These are phyloP conservation scores for Macrosteles quadrilineatus DNA, from an alignment of 1,140 invertebrate genomes.

Conservation along the genomic window DNA sequence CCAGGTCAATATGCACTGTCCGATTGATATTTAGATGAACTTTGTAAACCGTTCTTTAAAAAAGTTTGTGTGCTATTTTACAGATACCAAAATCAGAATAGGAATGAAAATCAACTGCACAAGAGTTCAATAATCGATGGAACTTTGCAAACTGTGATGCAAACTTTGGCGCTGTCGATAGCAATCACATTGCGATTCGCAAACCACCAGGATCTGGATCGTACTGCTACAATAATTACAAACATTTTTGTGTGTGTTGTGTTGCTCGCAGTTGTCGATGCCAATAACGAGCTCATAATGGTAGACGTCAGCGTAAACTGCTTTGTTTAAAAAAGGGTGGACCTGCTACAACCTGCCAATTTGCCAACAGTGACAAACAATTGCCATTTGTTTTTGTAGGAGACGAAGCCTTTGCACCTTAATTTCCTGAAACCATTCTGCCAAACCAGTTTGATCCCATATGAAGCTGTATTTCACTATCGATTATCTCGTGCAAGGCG, in stretches of 20 bases:
- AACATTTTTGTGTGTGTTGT: background rate
- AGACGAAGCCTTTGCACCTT: constrained; percentile 52
- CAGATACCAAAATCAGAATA: background rate
- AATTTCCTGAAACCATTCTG: constrained; percentile 50
- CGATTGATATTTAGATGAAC: too few relatives aligned
- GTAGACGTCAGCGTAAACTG: background rate
- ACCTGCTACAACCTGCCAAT: background rate
- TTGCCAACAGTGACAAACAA: background rate
- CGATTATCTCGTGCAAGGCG: constrained; percentile 40
- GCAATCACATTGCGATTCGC: constrained; percentile 46
- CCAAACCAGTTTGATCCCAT: constrained; percentile 30
- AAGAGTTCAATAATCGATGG: background rate
- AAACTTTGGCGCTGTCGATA: constrained; percentile 44
- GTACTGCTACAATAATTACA: constrained; percentile 46
- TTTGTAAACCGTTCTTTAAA: too few relatives aligned
- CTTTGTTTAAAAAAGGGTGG: background rate
- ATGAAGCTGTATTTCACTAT: constrained; percentile 49
- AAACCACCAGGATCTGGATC: constrained; percentile 33
- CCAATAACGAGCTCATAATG: background rate
- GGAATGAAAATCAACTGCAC: background rate
- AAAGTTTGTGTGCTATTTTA: too few relatives aligned
- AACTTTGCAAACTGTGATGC: too few relatives aligned
- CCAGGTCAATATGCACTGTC: too few relatives aligned
- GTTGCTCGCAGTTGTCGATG: too few relatives aligned
- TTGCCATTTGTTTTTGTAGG: constrained; percentile 46